These are phyloP conservation scores for Heliconius ethilla DNA, from an alignment of 2,888 invertebrate genomes.

Conservation along the genomic window DNA sequence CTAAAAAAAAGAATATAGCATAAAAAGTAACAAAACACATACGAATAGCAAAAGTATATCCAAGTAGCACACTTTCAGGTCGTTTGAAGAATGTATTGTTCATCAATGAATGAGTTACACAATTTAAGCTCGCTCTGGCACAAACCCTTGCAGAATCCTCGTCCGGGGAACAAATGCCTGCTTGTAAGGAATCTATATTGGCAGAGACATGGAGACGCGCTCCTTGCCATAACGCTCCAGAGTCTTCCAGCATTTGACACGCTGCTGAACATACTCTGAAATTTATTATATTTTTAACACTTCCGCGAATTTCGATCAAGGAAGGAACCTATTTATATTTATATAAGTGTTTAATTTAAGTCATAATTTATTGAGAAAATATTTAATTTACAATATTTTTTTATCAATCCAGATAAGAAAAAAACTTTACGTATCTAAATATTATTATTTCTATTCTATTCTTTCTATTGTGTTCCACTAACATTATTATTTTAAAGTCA, in stretches of 20 bases:
- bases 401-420: too few species aligned
- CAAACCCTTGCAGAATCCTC: slow-evolving; percentile 53
- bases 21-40: slow-evolving; percentile 49
- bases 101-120: slow-evolving; percentile 57
- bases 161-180: slow-evolving; percentile 49
- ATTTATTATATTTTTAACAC: slow-evolving; percentile 2
- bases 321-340: not conserved
- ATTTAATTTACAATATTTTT: too few species aligned
- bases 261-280: slow-evolving; percentile 71
- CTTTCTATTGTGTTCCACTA: too few species aligned
- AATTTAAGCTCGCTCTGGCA: slow-evolving; percentile 55
- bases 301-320: not conserved
- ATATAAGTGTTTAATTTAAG: not conserved
- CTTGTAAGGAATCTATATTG: slow-evolving; percentile 48
- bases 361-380: too few species aligned
- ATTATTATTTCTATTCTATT: too few species aligned
- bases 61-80: slow-evolving; percentile 52
- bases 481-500: too few species aligned
- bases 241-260: slow-evolving; percentile 62
- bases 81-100: slow-evolving; percentile 55
- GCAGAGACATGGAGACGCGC: slow-evolving; percentile 57
- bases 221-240: slow-evolving; percentile 58
- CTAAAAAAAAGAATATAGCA: not conserved
- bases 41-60: slow-evolving; percentile 62
- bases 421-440: too few species aligned